These are phyloP conservation scores for Montifringilla adamsi DNA, from an alignment of 2,113 vertebrate species.

Conservation along the genomic window DNA sequence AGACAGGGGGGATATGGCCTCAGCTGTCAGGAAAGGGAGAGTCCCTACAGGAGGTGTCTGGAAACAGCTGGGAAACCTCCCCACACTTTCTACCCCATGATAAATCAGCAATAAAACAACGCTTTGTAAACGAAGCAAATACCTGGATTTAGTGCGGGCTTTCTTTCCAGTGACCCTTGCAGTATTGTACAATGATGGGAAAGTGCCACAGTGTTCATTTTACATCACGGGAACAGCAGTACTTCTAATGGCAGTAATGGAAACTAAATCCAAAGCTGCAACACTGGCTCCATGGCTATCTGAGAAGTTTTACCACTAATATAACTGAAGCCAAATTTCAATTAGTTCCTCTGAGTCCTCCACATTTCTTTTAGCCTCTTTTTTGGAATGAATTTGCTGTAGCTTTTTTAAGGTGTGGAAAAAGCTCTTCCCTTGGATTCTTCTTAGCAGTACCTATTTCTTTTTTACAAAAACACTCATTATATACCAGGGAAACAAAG, in stretches of 20 bases:
- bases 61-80: constrained; percentile 48
- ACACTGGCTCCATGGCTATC: not conserved
- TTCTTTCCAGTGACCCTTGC: not conserved
- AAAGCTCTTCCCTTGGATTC: not conserved
- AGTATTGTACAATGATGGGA: not conserved
- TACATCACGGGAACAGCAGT: not conserved
- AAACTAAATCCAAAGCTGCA: not conserved
- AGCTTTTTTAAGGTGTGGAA: not conserved
- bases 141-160: not conserved
- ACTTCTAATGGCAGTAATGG: not conserved
- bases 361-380: not conserved
- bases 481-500: not conserved
- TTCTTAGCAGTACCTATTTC: not conserved
- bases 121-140: constrained; percentile 25
- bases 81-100: not conserved
- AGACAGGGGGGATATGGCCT: not conserved
- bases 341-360: not conserved
- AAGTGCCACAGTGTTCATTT: not conserved
- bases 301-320: not conserved
- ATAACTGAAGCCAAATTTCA: not conserved
- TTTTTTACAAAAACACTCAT: not conserved
- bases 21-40: not conserved
- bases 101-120: constrained; percentile 21
- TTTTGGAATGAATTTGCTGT: not conserved
- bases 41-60: not conserved